Evolutionary conservation across 2,888 invertebrate species (phyloP).

Genomic region (Gryllus longicercus): DNA sequence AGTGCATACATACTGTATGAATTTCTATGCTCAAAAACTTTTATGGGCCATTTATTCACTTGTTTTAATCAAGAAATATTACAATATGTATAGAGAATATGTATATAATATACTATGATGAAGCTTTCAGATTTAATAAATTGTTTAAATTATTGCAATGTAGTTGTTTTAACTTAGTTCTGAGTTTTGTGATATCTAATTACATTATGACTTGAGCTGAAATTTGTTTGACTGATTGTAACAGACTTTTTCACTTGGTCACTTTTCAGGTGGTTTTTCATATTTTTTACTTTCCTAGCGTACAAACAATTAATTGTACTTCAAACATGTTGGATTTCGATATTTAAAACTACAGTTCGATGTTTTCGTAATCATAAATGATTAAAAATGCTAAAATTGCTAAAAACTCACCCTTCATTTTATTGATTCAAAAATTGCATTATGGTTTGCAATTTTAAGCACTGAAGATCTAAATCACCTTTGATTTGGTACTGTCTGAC

Average conservation of each 20-base stretch:
- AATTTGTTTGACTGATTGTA: neutral
- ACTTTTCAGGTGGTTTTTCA: too few species aligned
- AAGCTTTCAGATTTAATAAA: neutral
- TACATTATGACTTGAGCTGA: neutral
- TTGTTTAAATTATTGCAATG: constrained; percentile 4
- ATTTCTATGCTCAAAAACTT: constrained; percentile 2
- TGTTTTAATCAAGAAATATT: neutral
- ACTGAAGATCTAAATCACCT: too few species aligned
- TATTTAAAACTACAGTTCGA: too few species aligned
- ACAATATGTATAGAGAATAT: neutral
- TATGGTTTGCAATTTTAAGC: too few species aligned
- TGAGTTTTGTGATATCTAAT: neutral
- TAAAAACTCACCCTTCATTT: too few species aligned
- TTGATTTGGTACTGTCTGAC: too few species aligned
- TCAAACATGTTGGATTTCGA: too few species aligned
- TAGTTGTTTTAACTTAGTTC: neutral
- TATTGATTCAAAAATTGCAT: too few species aligned
- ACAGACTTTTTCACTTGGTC: neutral
- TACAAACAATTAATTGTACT: too few species aligned
- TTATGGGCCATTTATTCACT: constrained; percentile 17
- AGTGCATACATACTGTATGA: neutral
- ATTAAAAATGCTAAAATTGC: too few species aligned
- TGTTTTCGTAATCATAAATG: too few species aligned
- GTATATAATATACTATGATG: neutral
- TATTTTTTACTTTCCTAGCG: too few species aligned